Evolutionary conservation across 2,888 invertebrate genomes (phyloP), one percentile per base, ranked within the genome.

Genomic region (Aethes cnicana): DNA sequence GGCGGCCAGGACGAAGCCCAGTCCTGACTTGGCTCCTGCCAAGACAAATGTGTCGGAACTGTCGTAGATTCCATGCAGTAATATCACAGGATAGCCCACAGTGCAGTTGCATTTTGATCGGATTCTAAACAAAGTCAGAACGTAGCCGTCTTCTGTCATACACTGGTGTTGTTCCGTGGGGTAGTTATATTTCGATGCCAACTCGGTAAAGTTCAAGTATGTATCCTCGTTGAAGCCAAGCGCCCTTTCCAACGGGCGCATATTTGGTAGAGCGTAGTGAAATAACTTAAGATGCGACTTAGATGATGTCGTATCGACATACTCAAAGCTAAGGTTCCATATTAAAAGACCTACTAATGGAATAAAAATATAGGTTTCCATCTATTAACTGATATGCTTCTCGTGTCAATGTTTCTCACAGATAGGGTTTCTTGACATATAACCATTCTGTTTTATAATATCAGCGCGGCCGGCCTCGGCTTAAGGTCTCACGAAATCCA

Each of bases 381-480:
- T n/a, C n/a, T 9, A n/a, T 4, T 6, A 9, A 18, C 12, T 14
- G 12, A 3, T 9, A 20, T 12, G 18, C 26, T 26, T 16, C 14
- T 20, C 4, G 16, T 12, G 20, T 20, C 17, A 28, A n/a, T 12
- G 30, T 43, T 43, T 28, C n/a, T 9, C 14, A 11, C 14, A 60
- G 59, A 61, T 74, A 64, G 80, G 78, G 69, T 73, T 67, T 64
- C 64, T 72, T 74, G 74, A 68, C 71, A 59, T 69, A 68, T 67
- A 57, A 64, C 67, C 73, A 66, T 69, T 62, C 66, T 72, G 78
- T 81, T 85, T 74, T 85, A 84, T 84, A 84, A 83, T 65, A 76
- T 74, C 63, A 56, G 68, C 62, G 64, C n/a, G n/a, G n/a, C n/a
- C 74, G 84, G 83, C 87, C 87, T 86, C 68, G 73, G 62, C 14